A percentile compares a stretch with the other conserved stretches of the same genome.
These are phyloP conservation scores for Diorhabda elongata DNA, from an alignment of 1,140 invertebrate species.

Conservation along the genomic window DNA sequence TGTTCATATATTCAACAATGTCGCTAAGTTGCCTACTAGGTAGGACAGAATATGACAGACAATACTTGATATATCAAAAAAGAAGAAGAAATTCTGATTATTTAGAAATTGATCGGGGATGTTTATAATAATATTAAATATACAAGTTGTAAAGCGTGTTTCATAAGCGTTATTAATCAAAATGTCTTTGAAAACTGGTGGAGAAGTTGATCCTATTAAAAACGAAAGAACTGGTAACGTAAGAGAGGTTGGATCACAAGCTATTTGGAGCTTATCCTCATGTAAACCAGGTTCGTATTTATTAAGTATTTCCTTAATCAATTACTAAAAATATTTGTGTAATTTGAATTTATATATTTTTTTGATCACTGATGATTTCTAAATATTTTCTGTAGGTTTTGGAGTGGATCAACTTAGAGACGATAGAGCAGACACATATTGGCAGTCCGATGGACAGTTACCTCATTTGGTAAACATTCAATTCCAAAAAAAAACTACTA, in stretches of 20 bases:
- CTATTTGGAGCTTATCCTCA: slow-evolving; percentile 96
- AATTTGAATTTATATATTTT: neutral
- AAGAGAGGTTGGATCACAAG: slow-evolving; percentile 91
- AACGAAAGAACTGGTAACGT: slow-evolving; percentile 73
- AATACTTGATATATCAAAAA: too few species aligned
- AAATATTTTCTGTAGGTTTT: slow-evolving; percentile 65
- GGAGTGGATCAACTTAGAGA: slow-evolving; percentile 96
- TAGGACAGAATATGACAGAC: too few species aligned
- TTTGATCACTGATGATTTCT: slow-evolving; percentile 4
- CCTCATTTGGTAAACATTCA: slow-evolving; percentile 98
- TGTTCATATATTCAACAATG: too few species aligned
- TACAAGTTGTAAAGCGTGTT: too few species aligned
- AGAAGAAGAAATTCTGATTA: too few species aligned
- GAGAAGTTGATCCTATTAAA: slow-evolving; percentile 58
- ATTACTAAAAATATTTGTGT: too few species aligned
- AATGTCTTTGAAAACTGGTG: slow-evolving; percentile 27
- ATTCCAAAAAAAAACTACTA: slow-evolving; percentile 92
- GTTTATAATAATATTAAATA: too few species aligned
- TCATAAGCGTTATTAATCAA: neutral
- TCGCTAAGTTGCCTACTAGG: too few species aligned
- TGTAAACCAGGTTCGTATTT: slow-evolving; percentile 85
- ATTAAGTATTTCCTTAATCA: neutral
- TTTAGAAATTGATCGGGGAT: too few species aligned
- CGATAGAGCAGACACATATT: slow-evolving; percentile 94
- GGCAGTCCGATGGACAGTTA: slow-evolving; percentile 98